phyloP scores from a whole-genome alignment of 2,113 vertebrate genomes.

The Cyprinodon tularosa region DNA sequence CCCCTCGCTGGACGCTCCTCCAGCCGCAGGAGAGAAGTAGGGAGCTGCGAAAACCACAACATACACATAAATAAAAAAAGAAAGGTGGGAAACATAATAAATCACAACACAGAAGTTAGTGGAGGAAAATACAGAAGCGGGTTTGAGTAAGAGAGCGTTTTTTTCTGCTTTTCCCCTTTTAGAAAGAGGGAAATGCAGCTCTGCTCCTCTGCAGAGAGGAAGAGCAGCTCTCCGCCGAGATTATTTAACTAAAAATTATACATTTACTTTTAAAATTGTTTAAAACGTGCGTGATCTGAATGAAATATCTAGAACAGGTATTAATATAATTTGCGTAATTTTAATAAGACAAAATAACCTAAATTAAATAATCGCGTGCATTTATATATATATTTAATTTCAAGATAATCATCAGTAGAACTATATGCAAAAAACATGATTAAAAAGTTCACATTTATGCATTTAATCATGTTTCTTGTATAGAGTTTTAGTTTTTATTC shows the following conservation, averaged over 20 bases:
- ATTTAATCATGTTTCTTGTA: background rate
- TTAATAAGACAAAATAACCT: background rate
- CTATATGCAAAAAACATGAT: background rate
- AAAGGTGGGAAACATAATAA: background rate
- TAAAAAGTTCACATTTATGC: background rate
- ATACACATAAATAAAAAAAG: too few relatives aligned
- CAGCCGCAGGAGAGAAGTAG: background rate
- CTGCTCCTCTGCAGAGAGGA: background rate
- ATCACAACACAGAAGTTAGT: background rate
- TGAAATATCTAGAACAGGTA: background rate
- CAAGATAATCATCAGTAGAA: background rate
- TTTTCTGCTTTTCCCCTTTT: constrained; percentile 71
- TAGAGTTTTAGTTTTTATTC: too few relatives aligned
- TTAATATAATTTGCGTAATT: background rate
- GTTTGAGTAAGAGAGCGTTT: background rate
- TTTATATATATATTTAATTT: background rate
- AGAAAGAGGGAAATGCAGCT: constrained; percentile 71
- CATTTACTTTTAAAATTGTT: background rate
- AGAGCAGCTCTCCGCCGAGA: background rate
- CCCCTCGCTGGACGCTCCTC: constrained; percentile 35
- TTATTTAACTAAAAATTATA: background rate
- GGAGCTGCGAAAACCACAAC: constrained; percentile 5
- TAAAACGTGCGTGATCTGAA: background rate
- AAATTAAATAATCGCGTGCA: background rate
- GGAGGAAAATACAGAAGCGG: background rate